Evolutionary conservation across 2,113 vertebrate species (phyloP).

Genomic region (Drymodes brunneopygia): DNA sequence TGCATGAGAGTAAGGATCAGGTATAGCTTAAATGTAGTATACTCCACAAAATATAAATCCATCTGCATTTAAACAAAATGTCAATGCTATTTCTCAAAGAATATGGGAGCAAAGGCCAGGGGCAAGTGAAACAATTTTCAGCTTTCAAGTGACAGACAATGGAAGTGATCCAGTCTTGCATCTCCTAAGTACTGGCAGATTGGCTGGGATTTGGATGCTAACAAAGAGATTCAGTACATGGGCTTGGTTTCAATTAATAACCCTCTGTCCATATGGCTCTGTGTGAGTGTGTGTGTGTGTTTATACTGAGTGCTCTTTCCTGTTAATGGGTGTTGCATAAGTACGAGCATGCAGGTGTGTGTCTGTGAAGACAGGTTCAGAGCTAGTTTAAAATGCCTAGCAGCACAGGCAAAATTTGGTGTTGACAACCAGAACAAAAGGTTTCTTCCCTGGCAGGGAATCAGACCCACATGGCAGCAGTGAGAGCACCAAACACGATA

Average conservation of each 20-base stretch:
- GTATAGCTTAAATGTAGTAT: not conserved
- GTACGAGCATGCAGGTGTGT: not conserved
- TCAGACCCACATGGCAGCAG: accelerated
- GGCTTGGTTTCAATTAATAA: slow-evolving; percentile 38
- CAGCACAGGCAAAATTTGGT: not conserved
- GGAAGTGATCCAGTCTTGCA: slow-evolving; percentile 28
- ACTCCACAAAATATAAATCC: not conserved
- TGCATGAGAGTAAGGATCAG: not conserved
- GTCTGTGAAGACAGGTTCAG: not conserved
- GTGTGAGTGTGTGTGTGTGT: not conserved
- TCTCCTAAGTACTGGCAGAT: slow-evolving; percentile 15
- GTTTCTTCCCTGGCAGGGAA: not conserved
- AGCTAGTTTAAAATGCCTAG: not conserved
- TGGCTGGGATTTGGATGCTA: not conserved
- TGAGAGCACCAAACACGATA: not conserved
- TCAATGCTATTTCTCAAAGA: not conserved
- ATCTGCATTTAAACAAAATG: not conserved
- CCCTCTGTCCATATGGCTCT: slow-evolving; percentile 21
- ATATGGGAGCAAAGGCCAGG: not conserved
- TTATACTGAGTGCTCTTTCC: not conserved
- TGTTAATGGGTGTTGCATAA: not conserved
- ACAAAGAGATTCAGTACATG: slow-evolving; percentile 10
- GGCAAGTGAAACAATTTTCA: slow-evolving; percentile 1
- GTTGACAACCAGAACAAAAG: not conserved
- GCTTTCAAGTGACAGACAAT: slow-evolving; percentile 36